A percentile compares a stretch with the other conserved stretches of the same genome.
These are phyloP conservation scores for Puffinus mauretanicus DNA, from an alignment of 2,113 vertebrate genomes.

Conservation along the genomic window DNA sequence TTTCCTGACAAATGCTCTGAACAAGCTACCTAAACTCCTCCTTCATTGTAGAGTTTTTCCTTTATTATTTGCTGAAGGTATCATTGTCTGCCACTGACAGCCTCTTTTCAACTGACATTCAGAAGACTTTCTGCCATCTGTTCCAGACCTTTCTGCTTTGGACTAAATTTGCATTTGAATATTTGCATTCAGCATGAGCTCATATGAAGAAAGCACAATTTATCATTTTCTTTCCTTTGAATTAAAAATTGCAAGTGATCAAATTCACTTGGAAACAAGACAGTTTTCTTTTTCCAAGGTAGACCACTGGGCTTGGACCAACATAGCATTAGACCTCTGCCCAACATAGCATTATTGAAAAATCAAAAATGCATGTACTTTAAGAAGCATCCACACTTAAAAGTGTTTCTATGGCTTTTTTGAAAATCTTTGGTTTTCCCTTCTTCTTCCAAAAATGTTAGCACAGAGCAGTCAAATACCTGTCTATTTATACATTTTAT, in stretches of 20 bases:
- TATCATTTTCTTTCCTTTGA: background rate
- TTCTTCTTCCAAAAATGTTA: background rate
- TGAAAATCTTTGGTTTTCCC: background rate
- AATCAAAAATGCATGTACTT: background rate
- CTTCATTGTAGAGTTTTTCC: background rate
- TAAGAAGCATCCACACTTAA: background rate
- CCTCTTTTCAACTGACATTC: constrained; percentile 1
- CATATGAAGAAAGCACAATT: background rate
- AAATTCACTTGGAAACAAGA: background rate
- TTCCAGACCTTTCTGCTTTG: constrained; percentile 22
- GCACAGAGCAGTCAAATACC: background rate
- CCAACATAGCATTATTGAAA: background rate
- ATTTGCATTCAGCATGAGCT: background rate
- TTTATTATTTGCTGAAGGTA: background rate
- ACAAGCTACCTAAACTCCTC: background rate
- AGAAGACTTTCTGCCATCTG: constrained; percentile 28
- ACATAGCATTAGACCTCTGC: background rate
- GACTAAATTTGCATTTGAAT: background rate
- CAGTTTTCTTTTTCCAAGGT: background rate
- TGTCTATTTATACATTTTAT: background rate
- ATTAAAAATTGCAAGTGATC: background rate
- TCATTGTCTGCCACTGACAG: constrained; percentile 1
- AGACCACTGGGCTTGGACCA: background rate
- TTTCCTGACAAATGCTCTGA: background rate
- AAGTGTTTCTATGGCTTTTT: background rate